phyloP scores from a whole-genome alignment of 2,113 vertebrate species.

The Pterocles orientalis region DNA sequence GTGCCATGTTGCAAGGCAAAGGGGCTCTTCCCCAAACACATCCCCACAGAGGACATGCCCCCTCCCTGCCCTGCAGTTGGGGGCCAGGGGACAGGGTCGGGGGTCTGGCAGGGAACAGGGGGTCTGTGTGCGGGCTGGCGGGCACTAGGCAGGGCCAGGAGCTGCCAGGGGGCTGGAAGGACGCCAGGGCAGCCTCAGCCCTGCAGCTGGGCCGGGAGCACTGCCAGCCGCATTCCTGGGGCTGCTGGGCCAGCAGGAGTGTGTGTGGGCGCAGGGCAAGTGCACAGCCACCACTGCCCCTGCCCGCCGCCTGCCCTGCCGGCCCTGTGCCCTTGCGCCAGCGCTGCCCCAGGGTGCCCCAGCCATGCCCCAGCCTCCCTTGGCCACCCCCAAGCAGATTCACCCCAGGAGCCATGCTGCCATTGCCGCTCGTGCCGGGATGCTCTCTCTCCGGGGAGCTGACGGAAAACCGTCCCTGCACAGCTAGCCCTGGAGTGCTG shows the following conservation, averaged over 20 bases:
- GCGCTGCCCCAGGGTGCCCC: neutral
- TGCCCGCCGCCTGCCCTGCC: accelerated
- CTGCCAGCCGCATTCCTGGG: constrained; percentile 53
- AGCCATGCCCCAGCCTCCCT: neutral
- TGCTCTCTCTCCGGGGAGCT: neutral
- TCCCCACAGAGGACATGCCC: neutral
- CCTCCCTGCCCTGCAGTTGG: accelerated
- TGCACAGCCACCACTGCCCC: neutral
- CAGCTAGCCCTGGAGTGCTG: accelerated
- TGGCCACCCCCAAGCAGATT: neutral
- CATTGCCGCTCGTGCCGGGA: neutral
- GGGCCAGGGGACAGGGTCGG: neutral
- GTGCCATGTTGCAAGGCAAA: neutral
- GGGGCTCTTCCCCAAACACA: too few species aligned
- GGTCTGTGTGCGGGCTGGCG: neutral
- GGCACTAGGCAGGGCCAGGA: neutral
- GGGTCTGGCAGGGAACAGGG: neutral
- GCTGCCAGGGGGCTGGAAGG: neutral
- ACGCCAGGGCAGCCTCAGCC: neutral
- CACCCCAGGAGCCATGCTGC: neutral
- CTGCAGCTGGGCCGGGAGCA: constrained; percentile 23
- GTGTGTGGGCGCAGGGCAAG: constrained; percentile 26
- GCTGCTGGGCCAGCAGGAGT: neutral
- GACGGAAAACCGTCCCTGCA: neutral
- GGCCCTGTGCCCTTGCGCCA: accelerated